Base-by-base conservation (phyloP, 2,888 invertebrate species). In the Coelogynopora nodosa region DNA sequence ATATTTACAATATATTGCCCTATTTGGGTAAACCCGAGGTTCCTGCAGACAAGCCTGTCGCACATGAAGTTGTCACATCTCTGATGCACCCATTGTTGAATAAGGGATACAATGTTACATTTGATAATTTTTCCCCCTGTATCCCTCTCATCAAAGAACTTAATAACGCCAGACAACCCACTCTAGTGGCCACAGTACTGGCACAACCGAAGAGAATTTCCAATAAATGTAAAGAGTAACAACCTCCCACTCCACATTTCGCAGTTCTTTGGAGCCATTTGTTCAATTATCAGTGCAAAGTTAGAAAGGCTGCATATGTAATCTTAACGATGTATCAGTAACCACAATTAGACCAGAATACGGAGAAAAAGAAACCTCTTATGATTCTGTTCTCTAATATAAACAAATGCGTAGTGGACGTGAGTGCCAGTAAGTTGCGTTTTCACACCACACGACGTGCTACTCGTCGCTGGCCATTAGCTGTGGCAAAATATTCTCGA, bases 1-100 rank as follows among this genome's bases (percentile, higher is more conserved):
- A 80, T 80, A n/a, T 80, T 27, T 80, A 23, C 81, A 80, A 80
- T 80, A 80, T 80, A 23, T 80, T 80, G 81, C n/a, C 81, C 81
- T 80, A 80, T 27, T 80, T 80, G 27, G 81, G 81, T 5, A 80
- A 80, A 80, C 23, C 10, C 29, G n/a, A n/a, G n/a, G n/a, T n/a
- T n/a, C 81, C 23, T n/a, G 81, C 23, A 23, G 23, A 80, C 23
- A 80, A 80, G 27, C 81, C 23, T 80, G 49, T 49, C 49, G 81
- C 81, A 23, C 23, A 80, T 80, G 23, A 80, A 23, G 81, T 80
- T 80, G 81, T 80, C 23, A 80, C 5, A 5, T 27, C 23, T 23
- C 29, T 80, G 81, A 27, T 80, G 23, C 23, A n/a, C 29, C 81
- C 81, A n/a, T 23, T 80, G 5, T 27, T n/a, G 27, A 27, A 27